Percentiles rank a stretch among this genome's conserved stretches.
Conservation (phyloP, 2,797 vertebrate species). For the Rhynchonycteris naso region DNA sequence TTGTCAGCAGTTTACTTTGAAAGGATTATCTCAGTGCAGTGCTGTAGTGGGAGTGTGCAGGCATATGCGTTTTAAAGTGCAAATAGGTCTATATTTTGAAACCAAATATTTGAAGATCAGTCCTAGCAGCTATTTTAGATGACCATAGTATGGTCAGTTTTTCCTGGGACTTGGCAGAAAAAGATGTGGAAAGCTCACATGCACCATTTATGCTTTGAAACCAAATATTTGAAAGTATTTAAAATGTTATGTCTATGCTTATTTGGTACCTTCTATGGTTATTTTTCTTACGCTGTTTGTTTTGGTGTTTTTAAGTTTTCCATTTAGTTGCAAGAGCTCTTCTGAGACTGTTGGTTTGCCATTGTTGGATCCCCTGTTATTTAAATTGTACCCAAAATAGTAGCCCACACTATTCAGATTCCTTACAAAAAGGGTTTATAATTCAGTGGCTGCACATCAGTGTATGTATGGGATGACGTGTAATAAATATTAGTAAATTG, state of each 20-base stretch:
- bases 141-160: conserved; percentile 61
- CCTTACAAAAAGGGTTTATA: conserved; percentile 33
- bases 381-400: conserved; percentile 55
- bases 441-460: background rate
- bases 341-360: conserved; percentile 62
- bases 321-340: conserved; percentile 52
- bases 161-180: conserved; percentile 72
- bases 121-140: conserved; percentile 72
- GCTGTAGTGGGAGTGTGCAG: conserved; percentile 41
- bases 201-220: conserved; percentile 74
- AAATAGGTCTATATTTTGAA: conserved; percentile 74
- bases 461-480: background rate
- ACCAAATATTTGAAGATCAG: conserved; percentile 71
- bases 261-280: conserved; percentile 70
- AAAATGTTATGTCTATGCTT: conserved; percentile 65
- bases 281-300: conserved; percentile 71
- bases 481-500: background rate
- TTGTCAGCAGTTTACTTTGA: conserved; percentile 51
- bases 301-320: conserved; percentile 70
- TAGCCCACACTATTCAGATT: conserved; percentile 32
- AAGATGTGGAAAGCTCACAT: conserved; percentile 70
- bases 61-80: conserved; percentile 66
- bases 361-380: conserved; percentile 40
- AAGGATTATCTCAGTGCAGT: conserved; percentile 29
- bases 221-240: conserved; percentile 76